Conservation (phyloP, 2,888 invertebrate genomes). For the Polyommatus icarus region DNA sequence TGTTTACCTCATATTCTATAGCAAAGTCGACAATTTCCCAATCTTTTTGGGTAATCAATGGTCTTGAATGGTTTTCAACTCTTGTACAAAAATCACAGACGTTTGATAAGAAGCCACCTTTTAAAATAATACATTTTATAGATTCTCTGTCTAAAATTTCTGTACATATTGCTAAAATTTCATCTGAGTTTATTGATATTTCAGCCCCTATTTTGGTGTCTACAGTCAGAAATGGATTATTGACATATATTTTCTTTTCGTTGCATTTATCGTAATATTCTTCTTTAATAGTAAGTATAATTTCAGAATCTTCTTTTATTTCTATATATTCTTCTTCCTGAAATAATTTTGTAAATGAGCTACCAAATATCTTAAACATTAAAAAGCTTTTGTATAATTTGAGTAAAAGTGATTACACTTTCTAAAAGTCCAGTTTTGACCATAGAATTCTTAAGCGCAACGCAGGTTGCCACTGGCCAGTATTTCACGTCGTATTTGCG, state of each 20-base stretch:
- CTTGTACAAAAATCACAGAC: conserved; percentile 50
- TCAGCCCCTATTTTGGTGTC: conserved; percentile 49
- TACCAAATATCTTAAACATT: background rate
- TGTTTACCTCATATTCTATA: conserved; percentile 50
- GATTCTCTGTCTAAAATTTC: conserved; percentile 46
- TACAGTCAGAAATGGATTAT: conserved; percentile 50
- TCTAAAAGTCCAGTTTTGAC: conserved; percentile 51
- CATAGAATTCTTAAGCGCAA: conserved; percentile 54
- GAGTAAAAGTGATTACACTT: conserved; percentile 35
- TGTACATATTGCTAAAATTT: conserved; percentile 49
- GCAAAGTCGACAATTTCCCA: conserved; percentile 53
- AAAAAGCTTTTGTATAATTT: background rate
- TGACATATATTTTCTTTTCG: conserved; percentile 50
- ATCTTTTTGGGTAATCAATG: conserved; percentile 51
- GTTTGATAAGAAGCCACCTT: conserved; percentile 47
- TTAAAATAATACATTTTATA: conserved; percentile 50
- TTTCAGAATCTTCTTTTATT: conserved; percentile 39
- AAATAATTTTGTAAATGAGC: conserved; percentile 30
- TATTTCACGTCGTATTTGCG: conserved; percentile 49
- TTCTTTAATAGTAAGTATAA: conserved; percentile 47
- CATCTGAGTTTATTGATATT: conserved; percentile 50
- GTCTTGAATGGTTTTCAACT: conserved; percentile 48
- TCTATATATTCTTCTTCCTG: conserved; percentile 40
- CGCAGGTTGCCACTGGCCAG: conserved; percentile 54
- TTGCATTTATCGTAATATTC: conserved; percentile 51